Conservation (phyloP, 2,888 invertebrate species). For the Scaptodrosophila latifasciaeformis region DNA sequence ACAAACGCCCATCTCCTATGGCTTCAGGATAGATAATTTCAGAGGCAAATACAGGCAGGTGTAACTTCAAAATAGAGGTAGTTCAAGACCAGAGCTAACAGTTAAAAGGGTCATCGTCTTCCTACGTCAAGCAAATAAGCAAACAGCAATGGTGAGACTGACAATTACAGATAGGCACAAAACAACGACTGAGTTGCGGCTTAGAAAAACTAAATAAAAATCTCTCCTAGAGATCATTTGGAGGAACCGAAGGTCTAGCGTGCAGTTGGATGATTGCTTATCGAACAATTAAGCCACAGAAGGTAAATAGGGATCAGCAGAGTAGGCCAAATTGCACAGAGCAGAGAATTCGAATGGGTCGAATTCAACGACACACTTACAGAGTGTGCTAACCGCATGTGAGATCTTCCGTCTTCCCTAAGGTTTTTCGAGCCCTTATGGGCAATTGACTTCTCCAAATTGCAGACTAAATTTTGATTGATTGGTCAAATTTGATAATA, state of each 20-base stretch:
- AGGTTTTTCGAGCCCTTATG: no score
- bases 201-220: conserved; percentile 2
- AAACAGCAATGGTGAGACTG: conserved; percentile 22
- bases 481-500: no score
- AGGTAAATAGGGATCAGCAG: conserved; percentile 47
- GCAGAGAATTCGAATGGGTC: conserved; percentile 43
- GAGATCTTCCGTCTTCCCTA: no score
- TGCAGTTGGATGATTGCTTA: conserved; percentile 42
- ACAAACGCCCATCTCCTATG: conserved; percentile 23
- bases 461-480: no score
- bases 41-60: conserved; percentile 66
- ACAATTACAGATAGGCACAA: conserved; percentile 16
- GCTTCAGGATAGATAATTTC: conserved; percentile 62
- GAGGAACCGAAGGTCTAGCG: conserved; percentile 15
- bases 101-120: conserved; percentile 51
- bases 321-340: conserved; percentile 4
- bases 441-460: no score
- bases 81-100: neutral
- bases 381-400: conserved; percentile 68
- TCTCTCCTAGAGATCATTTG: conserved; percentile 19
- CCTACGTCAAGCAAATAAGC: conserved; percentile 49
- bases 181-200: conserved; percentile 5
- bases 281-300: conserved; percentile 62
- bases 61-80: conserved; percentile 44
- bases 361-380: conserved; percentile 51